Base-by-base conservation (phyloP, 2,888 invertebrate genomes). In the Uropetala carovei region DNA sequence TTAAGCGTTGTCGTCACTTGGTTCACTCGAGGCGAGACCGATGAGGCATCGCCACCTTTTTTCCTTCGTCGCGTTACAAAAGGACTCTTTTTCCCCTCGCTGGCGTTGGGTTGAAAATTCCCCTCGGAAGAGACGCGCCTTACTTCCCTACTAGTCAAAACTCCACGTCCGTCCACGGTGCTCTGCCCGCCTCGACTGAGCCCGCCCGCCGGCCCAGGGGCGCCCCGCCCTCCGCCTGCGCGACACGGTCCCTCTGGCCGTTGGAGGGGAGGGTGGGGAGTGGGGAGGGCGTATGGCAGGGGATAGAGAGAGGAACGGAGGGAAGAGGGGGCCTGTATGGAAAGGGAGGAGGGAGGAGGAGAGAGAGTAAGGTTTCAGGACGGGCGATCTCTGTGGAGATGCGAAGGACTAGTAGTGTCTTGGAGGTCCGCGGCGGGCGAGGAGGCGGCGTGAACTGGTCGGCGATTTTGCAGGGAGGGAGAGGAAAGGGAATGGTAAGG, bases 201-300 rank as follows among this genome's bases (percentile, higher is more conserved):
- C 22, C 58, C 85, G 56, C 86, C 86, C 60, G 64, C 64, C 57
- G 60, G 59, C 86, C 59, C 27, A 56, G 57, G 57, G 57, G n/a
- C 85, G 85, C 57, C 86, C 86, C 86, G 86, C 86, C 86, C 43
- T 27, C 89, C 89, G 89, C 89, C 89, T 89, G 89, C 89, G 89
- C 89, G 89, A 68, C 89, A 56, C 16, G 89, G 60, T 18, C 86
- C 30, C 86, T 64, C 60, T 56, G 56, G n/a, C 56, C 16, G 14
- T 2, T 30, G 56, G 83, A 16, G 83, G 83, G 83, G 57, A 43
- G 83, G 8, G 56, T 30, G 83, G 27, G 27, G 27, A n/a, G 27
- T 83, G 56, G 56, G 83, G 16, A 18, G 64, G 57, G 56, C 43
- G 13, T 16, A 16, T 14, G 82, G 13, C 43, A 56, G n/a, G 30